These are phyloP conservation scores for Contarinia nasturtii DNA, from an alignment of 1,140 invertebrate genomes.

Conservation along the genomic window DNA sequence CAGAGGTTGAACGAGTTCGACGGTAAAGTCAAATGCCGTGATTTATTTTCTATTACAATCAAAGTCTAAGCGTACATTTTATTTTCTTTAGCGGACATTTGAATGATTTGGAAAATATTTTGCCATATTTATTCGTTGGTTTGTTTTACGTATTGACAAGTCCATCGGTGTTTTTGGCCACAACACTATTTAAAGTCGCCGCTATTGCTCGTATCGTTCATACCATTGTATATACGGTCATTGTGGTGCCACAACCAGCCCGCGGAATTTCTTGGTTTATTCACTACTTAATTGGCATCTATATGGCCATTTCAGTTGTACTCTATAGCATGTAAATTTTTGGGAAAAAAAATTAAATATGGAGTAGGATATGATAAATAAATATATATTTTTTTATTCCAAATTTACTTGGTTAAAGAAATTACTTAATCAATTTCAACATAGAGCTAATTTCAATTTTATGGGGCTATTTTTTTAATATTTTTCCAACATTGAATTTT, in stretches of 20 bases:
- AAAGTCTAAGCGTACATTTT: not conserved
- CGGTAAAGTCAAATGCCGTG: too few relatives aligned
- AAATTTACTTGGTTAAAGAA: too few relatives aligned
- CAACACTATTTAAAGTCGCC: constrained; percentile 36
- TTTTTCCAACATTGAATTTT: too few relatives aligned
- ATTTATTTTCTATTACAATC: too few relatives aligned
- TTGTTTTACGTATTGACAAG: constrained; percentile 39
- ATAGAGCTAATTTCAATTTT: too few relatives aligned
- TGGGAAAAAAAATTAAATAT: too few relatives aligned
- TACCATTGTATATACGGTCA: constrained; percentile 38
- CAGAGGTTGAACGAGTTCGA: constrained; percentile 34
- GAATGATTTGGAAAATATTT: constrained; percentile 57
- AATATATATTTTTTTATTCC: too few relatives aligned
- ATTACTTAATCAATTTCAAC: too few relatives aligned
- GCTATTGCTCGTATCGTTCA: constrained; percentile 36
- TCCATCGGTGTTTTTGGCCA: constrained; percentile 29
- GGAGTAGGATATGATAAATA: too few relatives aligned
- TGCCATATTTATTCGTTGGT: constrained; percentile 39
- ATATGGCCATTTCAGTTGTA: constrained; percentile 24
- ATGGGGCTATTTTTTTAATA: too few relatives aligned
- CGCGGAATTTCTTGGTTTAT: constrained; percentile 30
- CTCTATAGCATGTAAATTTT: not conserved
- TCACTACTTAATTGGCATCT: constrained; percentile 27
- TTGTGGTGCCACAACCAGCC: constrained; percentile 32
- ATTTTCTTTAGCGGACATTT: constrained; percentile 35